Evolutionary conservation across 2,113 vertebrate species (phyloP).

Genomic region (Vombatus ursinus): DNA sequence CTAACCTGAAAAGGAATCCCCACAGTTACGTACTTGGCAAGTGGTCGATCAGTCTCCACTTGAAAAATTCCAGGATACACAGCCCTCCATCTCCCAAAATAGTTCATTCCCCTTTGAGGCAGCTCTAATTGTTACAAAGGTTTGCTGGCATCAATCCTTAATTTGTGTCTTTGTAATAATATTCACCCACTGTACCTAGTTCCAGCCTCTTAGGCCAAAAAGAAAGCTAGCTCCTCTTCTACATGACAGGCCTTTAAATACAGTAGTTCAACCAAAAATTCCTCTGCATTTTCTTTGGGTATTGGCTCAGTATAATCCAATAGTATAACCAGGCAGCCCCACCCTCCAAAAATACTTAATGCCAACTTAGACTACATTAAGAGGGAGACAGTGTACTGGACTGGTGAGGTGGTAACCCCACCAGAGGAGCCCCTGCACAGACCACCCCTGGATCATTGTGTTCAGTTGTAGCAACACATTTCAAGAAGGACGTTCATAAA

Average conservation of each 20-base stretch:
- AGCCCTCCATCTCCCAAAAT: not conserved
- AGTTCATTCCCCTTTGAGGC: not conserved
- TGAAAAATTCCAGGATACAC: not conserved
- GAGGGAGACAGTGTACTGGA: not conserved
- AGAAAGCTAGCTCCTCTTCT: not conserved
- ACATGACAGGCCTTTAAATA: not conserved
- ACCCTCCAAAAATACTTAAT: not conserved
- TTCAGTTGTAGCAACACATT: not conserved
- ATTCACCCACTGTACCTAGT: not conserved
- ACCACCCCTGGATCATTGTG: not conserved
- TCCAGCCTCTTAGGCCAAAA: not conserved
- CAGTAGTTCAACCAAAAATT: not conserved
- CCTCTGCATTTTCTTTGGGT: not conserved
- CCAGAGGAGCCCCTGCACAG: no score
- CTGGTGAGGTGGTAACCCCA: not conserved
- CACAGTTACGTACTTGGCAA: not conserved
- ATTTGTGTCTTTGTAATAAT: not conserved
- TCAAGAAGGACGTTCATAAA: not conserved
- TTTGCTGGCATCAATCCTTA: not conserved
- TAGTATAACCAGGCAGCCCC: not conserved
- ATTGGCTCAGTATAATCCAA: no score
- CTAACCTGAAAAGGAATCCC: not conserved
- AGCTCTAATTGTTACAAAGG: not conserved
- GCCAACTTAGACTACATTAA: not conserved
- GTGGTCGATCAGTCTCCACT: not conserved